Conservation (phyloP, 2,797 vertebrate genomes). For the Gymnodraco acuticeps region DNA sequence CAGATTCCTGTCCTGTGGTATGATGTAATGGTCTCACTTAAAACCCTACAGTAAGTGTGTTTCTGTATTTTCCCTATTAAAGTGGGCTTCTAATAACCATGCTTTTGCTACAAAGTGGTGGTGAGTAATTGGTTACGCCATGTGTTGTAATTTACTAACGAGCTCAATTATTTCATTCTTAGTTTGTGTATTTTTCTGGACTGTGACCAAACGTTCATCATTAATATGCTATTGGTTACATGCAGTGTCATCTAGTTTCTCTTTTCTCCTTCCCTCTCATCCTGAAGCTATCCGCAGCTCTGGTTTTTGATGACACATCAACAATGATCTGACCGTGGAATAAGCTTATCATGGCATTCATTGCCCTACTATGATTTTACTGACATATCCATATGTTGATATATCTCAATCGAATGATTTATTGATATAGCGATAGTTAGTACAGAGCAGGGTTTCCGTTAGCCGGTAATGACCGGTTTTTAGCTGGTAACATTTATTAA, state of each 20-base stretch:
- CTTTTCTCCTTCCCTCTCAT: background rate
- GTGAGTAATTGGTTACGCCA: background rate
- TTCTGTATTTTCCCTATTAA: background rate
- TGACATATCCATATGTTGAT: background rate
- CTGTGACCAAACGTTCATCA: too few species aligned
- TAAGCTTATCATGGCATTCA: background rate
- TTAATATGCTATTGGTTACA: too few species aligned
- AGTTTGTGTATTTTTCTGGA: too few species aligned
- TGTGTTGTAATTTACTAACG: too few species aligned
- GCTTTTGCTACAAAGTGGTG: background rate
- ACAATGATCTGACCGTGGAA: background rate
- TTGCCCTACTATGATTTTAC: background rate
- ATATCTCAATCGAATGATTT: background rate
- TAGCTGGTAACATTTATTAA: too few species aligned
- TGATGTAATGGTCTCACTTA: background rate
- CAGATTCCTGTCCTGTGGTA: background rate
- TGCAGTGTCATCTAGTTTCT: background rate
- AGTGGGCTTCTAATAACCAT: background rate
- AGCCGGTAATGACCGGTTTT: too few species aligned
- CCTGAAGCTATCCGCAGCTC: background rate
- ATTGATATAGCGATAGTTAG: background rate
- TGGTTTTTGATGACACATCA: constrained; percentile 1
- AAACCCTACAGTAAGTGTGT: background rate
- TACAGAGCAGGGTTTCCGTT: too few species aligned
- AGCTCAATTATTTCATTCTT: too few species aligned